phyloP scores from a whole-genome alignment of 2,888 invertebrate species.

The Drosophila hamatofila region DNA sequence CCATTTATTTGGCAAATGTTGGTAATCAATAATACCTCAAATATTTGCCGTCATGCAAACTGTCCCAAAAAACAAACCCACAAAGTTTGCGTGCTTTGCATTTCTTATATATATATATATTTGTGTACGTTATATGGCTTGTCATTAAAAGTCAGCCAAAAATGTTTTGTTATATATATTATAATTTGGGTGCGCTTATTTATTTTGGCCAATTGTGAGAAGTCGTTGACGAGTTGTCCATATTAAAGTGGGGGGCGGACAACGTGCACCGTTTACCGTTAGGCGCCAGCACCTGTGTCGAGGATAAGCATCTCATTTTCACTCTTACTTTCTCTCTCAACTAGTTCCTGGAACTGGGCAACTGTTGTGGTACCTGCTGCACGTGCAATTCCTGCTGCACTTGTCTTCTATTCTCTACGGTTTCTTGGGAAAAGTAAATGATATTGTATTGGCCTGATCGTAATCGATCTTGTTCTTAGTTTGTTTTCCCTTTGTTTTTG shows the following conservation, averaged over 20 bases:
- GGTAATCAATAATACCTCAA: constrained; percentile 70
- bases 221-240: constrained; percentile 21
- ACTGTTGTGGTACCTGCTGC: constrained; percentile 50
- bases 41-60: constrained; percentile 73
- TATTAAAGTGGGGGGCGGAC: not conserved
- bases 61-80: constrained; percentile 53
- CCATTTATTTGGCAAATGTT: constrained; percentile 63
- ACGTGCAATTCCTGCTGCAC: constrained; percentile 59
- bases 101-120: constrained; percentile 36
- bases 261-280: constrained; percentile 46
- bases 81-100: constrained; percentile 69
- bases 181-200: constrained; percentile 65
- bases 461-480: constrained; percentile 67
- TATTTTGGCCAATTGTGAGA: constrained; percentile 38
- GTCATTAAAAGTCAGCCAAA: constrained; percentile 66
- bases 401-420: constrained; percentile 21
- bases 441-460: constrained; percentile 55
- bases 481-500: constrained; percentile 56
- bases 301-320: constrained; percentile 57
- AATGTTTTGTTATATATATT: constrained; percentile 70
- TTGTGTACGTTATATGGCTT: constrained; percentile 30
- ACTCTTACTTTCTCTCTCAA: constrained; percentile 32
- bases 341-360: constrained; percentile 37
- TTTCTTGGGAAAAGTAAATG: constrained; percentile 64
- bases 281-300: constrained; percentile 50